These are phyloP conservation scores for Entomobrya multifasciata DNA, from an alignment of 2,888 invertebrate species.

Conservation along the genomic window DNA sequence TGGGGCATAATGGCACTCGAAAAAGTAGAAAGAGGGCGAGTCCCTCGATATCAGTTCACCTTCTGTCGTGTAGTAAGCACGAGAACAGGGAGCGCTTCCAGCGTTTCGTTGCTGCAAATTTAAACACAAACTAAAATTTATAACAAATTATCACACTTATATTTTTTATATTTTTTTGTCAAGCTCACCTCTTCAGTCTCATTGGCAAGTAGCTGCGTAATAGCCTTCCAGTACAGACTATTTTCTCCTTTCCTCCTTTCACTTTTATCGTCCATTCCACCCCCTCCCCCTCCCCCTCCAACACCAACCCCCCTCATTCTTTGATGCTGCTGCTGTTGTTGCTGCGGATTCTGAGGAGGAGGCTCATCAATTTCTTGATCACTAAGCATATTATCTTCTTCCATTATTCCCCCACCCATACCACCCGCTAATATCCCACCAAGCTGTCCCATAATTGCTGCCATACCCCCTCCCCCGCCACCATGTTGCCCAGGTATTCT, in stretches of 20 bases:
- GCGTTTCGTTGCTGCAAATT: conserved; percentile 76
- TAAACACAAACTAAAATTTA: conserved; percentile 69
- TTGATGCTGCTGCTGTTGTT: no score
- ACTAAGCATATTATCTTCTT: conserved; percentile 68
- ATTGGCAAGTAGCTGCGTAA: conserved; percentile 82
- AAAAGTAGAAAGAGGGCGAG: conserved; percentile 81
- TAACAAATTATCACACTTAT: conserved; percentile 65
- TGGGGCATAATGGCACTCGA: conserved; percentile 83
- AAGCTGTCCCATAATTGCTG: no score
- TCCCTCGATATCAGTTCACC: conserved; percentile 78
- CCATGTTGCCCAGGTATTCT: conserved; percentile 14
- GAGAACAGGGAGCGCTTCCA: conserved; percentile 76
- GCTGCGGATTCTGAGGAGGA: neutral
- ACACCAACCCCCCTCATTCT: no score
- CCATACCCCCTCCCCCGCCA: conserved; percentile 12
- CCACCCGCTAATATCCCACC: no score
- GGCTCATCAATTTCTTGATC: conserved; percentile 68
- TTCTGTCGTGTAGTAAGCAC: conserved; percentile 78
- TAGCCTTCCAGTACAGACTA: conserved; percentile 83
- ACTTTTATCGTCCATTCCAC: conserved; percentile 69
- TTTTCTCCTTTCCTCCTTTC: conserved; percentile 81
- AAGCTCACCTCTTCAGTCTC: conserved; percentile 81
- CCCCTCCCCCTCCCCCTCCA: no score
- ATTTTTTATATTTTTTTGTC: neutral
- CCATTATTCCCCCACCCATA: neutral